phyloP scores from a whole-genome alignment of 2,888 invertebrate genomes.

The Diplazon laetatorius region DNA sequence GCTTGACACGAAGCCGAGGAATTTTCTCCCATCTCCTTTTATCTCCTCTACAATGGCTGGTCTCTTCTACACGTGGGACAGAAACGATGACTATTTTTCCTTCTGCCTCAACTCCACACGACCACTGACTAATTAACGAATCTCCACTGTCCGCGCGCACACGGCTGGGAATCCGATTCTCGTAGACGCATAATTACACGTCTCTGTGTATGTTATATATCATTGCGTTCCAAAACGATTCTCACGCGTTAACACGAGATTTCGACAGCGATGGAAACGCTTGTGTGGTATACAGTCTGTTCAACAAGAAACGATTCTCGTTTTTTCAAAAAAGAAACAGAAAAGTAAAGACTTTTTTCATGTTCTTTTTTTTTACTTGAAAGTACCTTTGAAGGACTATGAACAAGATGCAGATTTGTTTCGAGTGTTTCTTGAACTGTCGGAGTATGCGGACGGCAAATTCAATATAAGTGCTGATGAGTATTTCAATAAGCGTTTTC shows the following conservation, averaged over 20 bases:
- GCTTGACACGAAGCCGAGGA: conserved; percentile 35
- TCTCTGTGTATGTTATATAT: conserved; percentile 38
- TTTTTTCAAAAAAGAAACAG: no score
- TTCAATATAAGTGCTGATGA: no score
- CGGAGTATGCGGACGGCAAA: no score
- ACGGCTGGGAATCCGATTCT: conserved; percentile 15
- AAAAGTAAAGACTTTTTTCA: no score
- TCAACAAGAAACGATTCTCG: no score
- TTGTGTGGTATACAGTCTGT: no score
- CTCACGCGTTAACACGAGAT: conserved; percentile 61
- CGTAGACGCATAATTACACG: conserved; percentile 3
- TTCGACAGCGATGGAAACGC: conserved; percentile 48
- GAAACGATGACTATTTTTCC: conserved; percentile 41
- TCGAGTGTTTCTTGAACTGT: no score
- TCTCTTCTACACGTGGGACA: conserved; percentile 47
- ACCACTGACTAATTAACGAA: conserved; percentile 57
- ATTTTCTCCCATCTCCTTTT: conserved; percentile 21
- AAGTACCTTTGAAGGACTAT: no score
- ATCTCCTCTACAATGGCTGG: no score
- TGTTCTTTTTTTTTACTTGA: no score
- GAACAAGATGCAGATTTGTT: no score
- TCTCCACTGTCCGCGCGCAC: conserved; percentile 15
- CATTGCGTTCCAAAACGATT: conserved; percentile 51
- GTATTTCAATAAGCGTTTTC: no score
- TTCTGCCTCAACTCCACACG: conserved; percentile 23